These are phyloP conservation scores for Sesamia nonagrioides DNA, from an alignment of 1,140 invertebrate species.

Conservation along the genomic window DNA sequence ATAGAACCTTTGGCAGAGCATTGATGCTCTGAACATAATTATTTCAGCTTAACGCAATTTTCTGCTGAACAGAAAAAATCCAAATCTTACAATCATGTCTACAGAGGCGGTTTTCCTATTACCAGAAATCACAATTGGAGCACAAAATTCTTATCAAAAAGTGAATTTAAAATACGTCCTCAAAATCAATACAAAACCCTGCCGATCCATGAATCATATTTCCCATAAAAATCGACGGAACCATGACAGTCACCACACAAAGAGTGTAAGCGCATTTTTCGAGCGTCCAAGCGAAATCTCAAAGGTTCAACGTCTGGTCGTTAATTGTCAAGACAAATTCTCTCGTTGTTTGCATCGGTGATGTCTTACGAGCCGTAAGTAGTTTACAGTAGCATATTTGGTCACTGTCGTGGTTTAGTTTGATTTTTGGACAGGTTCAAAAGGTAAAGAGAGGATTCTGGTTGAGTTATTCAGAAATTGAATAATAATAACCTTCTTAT, in stretches of 20 bases:
- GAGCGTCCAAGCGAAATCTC: slow-evolving; percentile 41
- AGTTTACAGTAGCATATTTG: slow-evolving; percentile 70
- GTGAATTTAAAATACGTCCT: neutral
- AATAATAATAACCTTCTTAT: too few species aligned
- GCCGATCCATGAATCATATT: neutral
- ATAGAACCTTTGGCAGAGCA: too few species aligned
- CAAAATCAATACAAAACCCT: neutral
- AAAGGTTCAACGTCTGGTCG: slow-evolving; percentile 55
- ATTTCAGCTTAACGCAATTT: too few species aligned
- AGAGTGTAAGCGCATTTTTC: slow-evolving; percentile 37
- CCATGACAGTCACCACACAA: neutral
- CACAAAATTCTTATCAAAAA: too few species aligned
- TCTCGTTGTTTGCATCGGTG: slow-evolving; percentile 55
- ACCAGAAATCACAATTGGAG: too few species aligned
- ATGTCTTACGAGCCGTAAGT: slow-evolving; percentile 65
- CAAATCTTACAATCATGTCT: too few species aligned
- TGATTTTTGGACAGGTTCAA: neutral
- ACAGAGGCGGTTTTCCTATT: too few species aligned
- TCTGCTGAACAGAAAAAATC: too few species aligned
- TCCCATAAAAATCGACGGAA: neutral
- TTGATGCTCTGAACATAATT: too few species aligned
- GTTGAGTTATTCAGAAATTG: too few species aligned
- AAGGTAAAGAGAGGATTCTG: too few species aligned
- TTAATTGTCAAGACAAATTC: slow-evolving; percentile 72
- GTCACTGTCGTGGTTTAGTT: slow-evolving; percentile 27